A percentile compares a stretch with the other conserved stretches of the same genome.
These are phyloP conservation scores for Myrmecophaga tridactyla DNA, from an alignment of 2,113 vertebrate genomes.

Conservation along the genomic window DNA sequence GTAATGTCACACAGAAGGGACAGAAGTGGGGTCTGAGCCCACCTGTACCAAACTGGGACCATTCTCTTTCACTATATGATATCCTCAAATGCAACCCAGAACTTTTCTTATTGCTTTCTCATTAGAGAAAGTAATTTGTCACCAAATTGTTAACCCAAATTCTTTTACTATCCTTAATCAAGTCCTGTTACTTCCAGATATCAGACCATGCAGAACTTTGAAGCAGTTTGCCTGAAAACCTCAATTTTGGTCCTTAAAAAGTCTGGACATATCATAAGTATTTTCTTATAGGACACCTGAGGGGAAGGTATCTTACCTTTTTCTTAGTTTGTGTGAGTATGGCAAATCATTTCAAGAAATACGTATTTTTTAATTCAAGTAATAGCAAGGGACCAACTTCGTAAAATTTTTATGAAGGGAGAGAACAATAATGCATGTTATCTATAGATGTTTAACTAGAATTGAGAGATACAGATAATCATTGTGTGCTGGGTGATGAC, in stretches of 20 bases:
- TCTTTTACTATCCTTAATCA: not conserved
- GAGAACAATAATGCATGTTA: accelerated
- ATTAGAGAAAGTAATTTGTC: not conserved
- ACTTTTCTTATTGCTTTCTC: not conserved
- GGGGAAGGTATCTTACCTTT: not conserved
- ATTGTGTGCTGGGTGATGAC: not conserved
- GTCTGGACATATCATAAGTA: not conserved
- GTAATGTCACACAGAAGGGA: not conserved
- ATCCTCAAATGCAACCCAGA: not conserved
- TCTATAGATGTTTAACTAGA: not conserved
- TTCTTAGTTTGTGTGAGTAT: not conserved
- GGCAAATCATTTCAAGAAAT: not conserved
- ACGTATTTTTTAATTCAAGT: not conserved
- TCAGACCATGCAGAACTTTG: not conserved
- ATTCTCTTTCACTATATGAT: not conserved
- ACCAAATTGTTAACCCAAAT: not conserved
- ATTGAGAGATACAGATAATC: not conserved
- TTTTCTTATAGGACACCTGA: not conserved
- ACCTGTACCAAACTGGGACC: not conserved
- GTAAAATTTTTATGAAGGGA: not conserved
- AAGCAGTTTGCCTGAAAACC: not conserved
- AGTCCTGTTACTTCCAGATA: not conserved
- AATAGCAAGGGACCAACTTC: not conserved
- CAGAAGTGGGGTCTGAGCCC: not conserved
- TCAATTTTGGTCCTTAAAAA: not conserved